Evolutionary conservation across 2,113 vertebrate genomes (phyloP).

Genomic region (Uropsilus gracilis): DNA sequence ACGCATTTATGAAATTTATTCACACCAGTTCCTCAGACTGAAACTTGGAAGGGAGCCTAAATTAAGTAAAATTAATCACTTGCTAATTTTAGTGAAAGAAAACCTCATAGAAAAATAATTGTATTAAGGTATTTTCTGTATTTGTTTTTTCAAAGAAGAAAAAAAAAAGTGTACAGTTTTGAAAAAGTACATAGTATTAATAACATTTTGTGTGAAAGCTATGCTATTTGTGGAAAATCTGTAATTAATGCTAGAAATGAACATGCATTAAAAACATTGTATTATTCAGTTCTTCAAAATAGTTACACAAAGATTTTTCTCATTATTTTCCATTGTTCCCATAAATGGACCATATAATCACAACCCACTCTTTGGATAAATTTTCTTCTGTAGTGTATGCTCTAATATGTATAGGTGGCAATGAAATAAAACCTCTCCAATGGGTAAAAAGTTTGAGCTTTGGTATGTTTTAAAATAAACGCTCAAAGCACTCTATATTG

Average conservation of each 20-base stretch:
- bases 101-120: neutral
- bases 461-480: neutral
- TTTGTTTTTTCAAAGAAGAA: neutral
- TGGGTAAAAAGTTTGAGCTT: neutral
- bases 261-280: neutral
- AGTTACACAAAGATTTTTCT: conserved; percentile 38
- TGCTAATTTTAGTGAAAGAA: neutral
- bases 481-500: neutral
- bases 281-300: neutral
- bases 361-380: neutral
- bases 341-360: conserved; percentile 38
- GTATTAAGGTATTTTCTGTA: neutral
- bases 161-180: neutral
- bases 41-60: neutral
- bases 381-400: neutral
- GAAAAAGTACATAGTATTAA: neutral
- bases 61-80: neutral
- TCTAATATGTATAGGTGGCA: neutral
- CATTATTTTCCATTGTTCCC: conserved; percentile 10
- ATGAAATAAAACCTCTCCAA: neutral
- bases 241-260: conserved; percentile 47
- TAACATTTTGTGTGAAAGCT: neutral
- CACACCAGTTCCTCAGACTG: neutral
- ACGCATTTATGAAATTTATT: neutral
- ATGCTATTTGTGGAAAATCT: conserved; percentile 4